These are phyloP conservation scores for Bicyclus anynana DNA, from an alignment of 1,140 invertebrate species.

Conservation along the genomic window DNA sequence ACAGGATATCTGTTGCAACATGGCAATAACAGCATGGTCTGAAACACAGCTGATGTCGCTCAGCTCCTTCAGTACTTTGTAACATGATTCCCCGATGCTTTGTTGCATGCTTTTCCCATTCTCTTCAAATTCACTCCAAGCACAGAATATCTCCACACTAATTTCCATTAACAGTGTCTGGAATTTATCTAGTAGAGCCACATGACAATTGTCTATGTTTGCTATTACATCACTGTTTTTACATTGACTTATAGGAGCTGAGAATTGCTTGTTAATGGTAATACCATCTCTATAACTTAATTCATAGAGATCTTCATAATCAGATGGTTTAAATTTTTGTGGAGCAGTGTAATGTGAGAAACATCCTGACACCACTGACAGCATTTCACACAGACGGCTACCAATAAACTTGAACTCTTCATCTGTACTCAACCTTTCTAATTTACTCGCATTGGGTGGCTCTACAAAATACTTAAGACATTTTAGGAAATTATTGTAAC, in stretches of 20 bases:
- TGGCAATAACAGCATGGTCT: slow-evolving; percentile 53
- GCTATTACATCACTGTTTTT: slow-evolving; percentile 34
- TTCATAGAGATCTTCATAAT: slow-evolving; percentile 41
- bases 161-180: slow-evolving; percentile 55
- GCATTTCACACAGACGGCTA: slow-evolving; percentile 37
- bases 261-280: slow-evolving; percentile 19
- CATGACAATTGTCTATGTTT: slow-evolving; percentile 44
- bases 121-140: slow-evolving; percentile 68
- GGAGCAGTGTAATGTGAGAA: slow-evolving; percentile 31
- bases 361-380: slow-evolving; percentile 40
- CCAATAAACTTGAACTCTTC: slow-evolving; percentile 53
- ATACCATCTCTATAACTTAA: slow-evolving; percentile 42
- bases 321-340: slow-evolving; percentile 30
- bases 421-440: slow-evolving; percentile 44
- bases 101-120: slow-evolving; percentile 55
- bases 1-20: slow-evolving; percentile 59
- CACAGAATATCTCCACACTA: slow-evolving; percentile 65
- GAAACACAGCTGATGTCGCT: slow-evolving; percentile 29
- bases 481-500: slow-evolving; percentile 45
- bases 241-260: slow-evolving; percentile 30
- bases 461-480: slow-evolving; percentile 48
- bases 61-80: slow-evolving; percentile 38
- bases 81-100: slow-evolving; percentile 50
- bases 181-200: slow-evolving; percentile 44
- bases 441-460: slow-evolving; percentile 48